Evolutionary conservation across 2,113 vertebrate genomes (phyloP).

Genomic region (Albula glossodonta): DNA sequence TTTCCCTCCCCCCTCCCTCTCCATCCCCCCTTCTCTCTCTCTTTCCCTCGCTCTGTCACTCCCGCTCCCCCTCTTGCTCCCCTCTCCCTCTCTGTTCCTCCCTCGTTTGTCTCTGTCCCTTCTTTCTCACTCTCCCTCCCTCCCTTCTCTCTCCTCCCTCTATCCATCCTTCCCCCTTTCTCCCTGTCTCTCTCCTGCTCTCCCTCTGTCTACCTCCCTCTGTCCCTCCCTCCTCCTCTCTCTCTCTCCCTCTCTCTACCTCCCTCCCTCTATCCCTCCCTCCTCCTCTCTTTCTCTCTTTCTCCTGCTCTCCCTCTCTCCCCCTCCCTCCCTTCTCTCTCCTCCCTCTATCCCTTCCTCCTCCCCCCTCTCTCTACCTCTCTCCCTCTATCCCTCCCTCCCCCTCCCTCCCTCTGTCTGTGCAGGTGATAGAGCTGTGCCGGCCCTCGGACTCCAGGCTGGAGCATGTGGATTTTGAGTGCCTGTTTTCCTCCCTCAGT

Average conservation of each 20-base stretch:
- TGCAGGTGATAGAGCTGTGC: constrained; percentile 87
- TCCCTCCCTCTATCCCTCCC: not conserved
- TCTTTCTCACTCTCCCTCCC: no score
- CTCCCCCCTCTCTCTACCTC: no score
- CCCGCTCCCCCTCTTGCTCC: not conserved
- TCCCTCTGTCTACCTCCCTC: not conserved
- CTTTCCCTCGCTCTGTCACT: no score
- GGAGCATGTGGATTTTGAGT: constrained; percentile 90
- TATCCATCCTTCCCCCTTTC: no score
- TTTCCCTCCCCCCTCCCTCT: no score
- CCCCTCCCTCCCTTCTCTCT: no score
- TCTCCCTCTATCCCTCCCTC: no score
- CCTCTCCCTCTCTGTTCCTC: not conserved
- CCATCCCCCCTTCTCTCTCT: not conserved
- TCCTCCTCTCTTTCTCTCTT: not conserved
- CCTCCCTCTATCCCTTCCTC: no score
- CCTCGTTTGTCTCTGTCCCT: not conserved
- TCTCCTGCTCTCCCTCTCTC: not conserved
- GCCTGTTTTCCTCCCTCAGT: constrained; percentile 85
- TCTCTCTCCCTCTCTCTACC: not conserved
- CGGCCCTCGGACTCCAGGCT: constrained; percentile 88
- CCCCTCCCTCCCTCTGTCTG: not conserved
- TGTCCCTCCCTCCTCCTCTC: not conserved
- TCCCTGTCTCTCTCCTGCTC: not conserved
- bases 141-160: no score